Evolutionary conservation across 2,113 vertebrate genomes (phyloP).

Genomic region (Laticauda laticaudata): DNA sequence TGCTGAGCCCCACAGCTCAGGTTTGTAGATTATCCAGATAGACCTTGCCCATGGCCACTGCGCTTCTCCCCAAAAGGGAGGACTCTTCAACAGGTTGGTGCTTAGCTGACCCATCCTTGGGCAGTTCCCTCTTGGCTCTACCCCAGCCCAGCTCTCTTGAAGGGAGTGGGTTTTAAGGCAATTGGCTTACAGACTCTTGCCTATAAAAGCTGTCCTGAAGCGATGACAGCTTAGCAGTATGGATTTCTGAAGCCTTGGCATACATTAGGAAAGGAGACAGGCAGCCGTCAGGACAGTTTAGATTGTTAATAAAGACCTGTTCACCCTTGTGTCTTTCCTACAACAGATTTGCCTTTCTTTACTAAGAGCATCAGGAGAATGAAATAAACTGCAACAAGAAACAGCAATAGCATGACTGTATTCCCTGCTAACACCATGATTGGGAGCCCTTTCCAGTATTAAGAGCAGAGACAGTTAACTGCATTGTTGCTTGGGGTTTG

Average conservation of each 20-base stretch:
- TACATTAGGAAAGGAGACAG: not conserved
- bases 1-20: not conserved
- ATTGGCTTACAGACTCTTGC: not conserved
- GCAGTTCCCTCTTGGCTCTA: not conserved
- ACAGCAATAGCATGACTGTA: too few species aligned
- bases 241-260: not conserved
- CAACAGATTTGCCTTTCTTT: not conserved
- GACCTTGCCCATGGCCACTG: not conserved
- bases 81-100: not conserved
- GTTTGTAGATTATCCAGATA: not conserved
- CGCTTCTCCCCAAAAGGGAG: not conserved
- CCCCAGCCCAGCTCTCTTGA: not conserved
- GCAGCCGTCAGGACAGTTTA: not conserved
- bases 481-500: not conserved
- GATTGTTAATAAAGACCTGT: not conserved
- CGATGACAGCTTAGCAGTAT: not conserved
- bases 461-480: not conserved
- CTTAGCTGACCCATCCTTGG: not conserved
- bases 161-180: not conserved
- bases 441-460: not conserved
- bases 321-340: not conserved
- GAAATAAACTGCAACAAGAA: not conserved
- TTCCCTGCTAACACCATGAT: not conserved
- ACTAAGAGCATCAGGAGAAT: not conserved
- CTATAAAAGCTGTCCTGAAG: not conserved